Conservation (phyloP, 2,888 invertebrate species). For the Norana najaformis region DNA sequence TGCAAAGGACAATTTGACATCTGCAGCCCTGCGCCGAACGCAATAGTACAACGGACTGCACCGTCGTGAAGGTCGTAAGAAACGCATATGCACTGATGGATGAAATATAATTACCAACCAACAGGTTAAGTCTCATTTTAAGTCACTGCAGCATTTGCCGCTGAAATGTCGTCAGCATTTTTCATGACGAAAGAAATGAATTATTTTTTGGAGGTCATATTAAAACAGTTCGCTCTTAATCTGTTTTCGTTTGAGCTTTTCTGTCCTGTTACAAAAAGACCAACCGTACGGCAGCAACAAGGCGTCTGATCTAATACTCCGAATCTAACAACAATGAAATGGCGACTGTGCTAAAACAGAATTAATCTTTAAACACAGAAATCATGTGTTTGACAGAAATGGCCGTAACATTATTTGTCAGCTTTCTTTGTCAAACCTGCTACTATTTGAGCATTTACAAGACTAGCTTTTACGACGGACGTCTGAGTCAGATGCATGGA, state of each 20-base stretch:
- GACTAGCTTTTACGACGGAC: too few species aligned
- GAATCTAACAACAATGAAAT: neutral
- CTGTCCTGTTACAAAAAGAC: too few species aligned
- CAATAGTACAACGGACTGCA: too few species aligned
- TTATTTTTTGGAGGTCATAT: neutral
- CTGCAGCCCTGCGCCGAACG: too few species aligned
- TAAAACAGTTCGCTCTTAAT: neutral
- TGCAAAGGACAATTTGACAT: constrained; percentile 36
- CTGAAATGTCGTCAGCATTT: neutral
- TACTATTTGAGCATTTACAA: too few species aligned
- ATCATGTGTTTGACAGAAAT: too few species aligned
- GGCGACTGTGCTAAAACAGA: neutral
- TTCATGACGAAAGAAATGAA: neutral
- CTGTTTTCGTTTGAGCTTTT: neutral
- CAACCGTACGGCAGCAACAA: neutral
- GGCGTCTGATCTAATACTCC: neutral
- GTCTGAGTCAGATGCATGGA: neutral
- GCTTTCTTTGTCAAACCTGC: too few species aligned
- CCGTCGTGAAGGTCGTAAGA: neutral
- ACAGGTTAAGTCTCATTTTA: too few species aligned
- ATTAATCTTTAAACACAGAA: neutral
- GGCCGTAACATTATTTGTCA: too few species aligned
- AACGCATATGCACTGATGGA: neutral
- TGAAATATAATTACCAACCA: too few species aligned
- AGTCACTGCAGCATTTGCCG: neutral